Percentiles rank a stretch among this genome's conserved stretches.
Evolutionary conservation across 2,113 vertebrate species (phyloP).

Genomic region (Campylomormyrus numenius): DNA sequence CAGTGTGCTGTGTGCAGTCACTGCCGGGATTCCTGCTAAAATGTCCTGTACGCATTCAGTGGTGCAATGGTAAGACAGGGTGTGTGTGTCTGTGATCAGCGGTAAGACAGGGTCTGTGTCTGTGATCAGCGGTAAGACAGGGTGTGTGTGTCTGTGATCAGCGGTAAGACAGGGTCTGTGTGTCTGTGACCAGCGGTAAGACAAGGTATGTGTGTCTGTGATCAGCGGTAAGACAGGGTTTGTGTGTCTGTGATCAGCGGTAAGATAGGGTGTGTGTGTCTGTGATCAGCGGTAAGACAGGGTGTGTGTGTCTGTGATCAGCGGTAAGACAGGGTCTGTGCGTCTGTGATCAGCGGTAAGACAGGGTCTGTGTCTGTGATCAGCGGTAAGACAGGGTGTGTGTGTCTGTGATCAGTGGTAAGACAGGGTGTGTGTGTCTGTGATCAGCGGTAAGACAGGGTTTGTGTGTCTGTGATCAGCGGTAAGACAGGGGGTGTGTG

Average conservation of each 20-base stretch:
- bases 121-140: too few species aligned
- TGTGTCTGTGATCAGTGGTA: constrained; percentile 4
- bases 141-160: not conserved
- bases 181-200: constrained; percentile 7
- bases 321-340: not conserved
- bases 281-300: constrained; percentile 2
- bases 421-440: not conserved
- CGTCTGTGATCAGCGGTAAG: not conserved
- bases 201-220: not conserved
- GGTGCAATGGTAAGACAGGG: not conserved
- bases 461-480: constrained; percentile 4
- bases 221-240: not conserved
- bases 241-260: constrained; percentile 6
- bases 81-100: not conserved
- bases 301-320: not conserved
- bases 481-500: not conserved
- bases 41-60: not conserved
- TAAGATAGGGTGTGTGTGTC: not conserved
- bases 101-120: too few species aligned
- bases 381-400: too few species aligned
- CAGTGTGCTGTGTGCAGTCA: not conserved
- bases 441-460: not conserved
- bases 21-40: not conserved
- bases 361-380: too few species aligned
- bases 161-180: not conserved